phyloP scores from a whole-genome alignment of 35 echinoderm and acorn worm species.

The Diadema setosum region DNA sequence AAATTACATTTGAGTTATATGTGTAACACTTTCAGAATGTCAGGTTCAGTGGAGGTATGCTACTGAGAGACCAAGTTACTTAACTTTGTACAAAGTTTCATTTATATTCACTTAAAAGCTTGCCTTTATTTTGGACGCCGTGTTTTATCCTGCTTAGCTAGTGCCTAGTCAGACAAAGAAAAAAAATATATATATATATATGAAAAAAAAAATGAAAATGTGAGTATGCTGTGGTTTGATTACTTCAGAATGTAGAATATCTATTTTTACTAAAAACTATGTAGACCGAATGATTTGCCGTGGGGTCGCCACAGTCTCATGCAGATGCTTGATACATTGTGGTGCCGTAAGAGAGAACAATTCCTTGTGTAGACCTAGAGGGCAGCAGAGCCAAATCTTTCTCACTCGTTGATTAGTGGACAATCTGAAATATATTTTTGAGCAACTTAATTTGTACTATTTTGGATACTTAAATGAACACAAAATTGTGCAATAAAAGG shows the following conservation, averaged over 20 bases:
- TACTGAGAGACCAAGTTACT: too few relatives aligned
- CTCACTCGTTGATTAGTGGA: neutral
- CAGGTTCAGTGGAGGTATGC: too few relatives aligned
- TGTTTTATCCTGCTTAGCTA: neutral
- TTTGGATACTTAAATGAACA: slow-evolving; percentile 1
- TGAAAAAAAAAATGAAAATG: too few relatives aligned
- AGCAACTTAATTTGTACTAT: neutral
- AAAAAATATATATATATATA: too few relatives aligned
- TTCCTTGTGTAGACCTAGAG: neutral
- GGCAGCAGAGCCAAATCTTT: neutral
- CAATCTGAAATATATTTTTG: slow-evolving; percentile 16
- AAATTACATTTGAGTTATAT: too few relatives aligned
- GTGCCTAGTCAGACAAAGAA: neutral
- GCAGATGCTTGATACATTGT: too few relatives aligned
- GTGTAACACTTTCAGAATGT: too few relatives aligned
- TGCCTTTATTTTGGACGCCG: slow-evolving; percentile 2
- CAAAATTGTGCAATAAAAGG: slow-evolving; percentile 15
- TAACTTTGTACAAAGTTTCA: neutral
- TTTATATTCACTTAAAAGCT: neutral
- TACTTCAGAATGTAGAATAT: too few relatives aligned
- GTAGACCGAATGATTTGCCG: too few relatives aligned
- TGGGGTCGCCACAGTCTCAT: too few relatives aligned
- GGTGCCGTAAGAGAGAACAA: neutral
- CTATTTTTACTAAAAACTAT: too few relatives aligned
- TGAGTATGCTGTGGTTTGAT: too few relatives aligned